Base-by-base conservation (phyloP, 2,888 invertebrate species). In the Mimachlamys varia region DNA sequence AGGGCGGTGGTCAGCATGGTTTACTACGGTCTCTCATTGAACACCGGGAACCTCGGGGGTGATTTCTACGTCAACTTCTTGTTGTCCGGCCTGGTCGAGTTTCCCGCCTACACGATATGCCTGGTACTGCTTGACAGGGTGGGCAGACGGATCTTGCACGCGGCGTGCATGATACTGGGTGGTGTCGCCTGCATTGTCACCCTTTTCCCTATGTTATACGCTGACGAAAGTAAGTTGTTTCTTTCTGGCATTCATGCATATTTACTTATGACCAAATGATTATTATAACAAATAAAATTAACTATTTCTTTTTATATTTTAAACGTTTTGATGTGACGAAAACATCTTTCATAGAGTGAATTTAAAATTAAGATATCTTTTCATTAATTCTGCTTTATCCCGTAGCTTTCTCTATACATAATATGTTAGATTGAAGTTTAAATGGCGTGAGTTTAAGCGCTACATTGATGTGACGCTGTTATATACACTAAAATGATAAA, bases 171-270 rank as follows among this genome's bases (percentile, higher is more conserved):
- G 94, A 91, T 92, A 33, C 50, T 94, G 0, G 95, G 94, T 10
- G 95, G 94, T 7, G n/a, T 94, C n/a, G 94, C 95, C 10, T 95
- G 95, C 53, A 97, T 98, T 88, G 89, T 89, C 17, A 93, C 93
- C n/a, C 91, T 93, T n/a, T 92, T 92, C 55, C 89, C 93, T 13
- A 91, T 93, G 49, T n/a, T 93, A n/a, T 92, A 93, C 88, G 91
- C 90, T 5, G 91, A 89, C 10, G 90, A 92, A 89, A 50, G 93
- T 93, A 91, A 88, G 93, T 90, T 13, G 49, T 38, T 88, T 44
- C 17, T 17, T 2, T 4, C 22, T 88, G 15, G 13, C 15, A 13
- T 33, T 87, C 15, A 87, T 87, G 12, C 5, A 12, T 53, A 15
- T 19, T 7, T 1, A 10, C 53, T 13, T 2, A 53, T 53, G 15